A percentile compares a stretch with the other conserved stretches of the same genome.
Conservation (phyloP, 2,113 vertebrate species). For the Arothron firmamentum region DNA sequence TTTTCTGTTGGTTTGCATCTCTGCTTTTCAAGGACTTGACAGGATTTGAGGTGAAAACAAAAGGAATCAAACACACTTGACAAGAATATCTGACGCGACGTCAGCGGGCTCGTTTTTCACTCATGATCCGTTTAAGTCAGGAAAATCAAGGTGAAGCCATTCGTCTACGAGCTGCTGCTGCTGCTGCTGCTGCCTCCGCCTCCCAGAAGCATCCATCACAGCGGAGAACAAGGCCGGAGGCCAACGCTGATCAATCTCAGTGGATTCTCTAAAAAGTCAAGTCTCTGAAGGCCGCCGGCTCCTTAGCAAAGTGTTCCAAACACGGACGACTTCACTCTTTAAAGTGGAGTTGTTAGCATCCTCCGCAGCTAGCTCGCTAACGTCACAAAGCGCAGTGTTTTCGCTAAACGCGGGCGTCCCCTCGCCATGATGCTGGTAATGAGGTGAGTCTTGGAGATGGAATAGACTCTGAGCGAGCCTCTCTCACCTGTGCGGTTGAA, state of each 20-base stretch:
- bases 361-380: too few relatives aligned
- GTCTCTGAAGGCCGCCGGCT: slow-evolving; percentile 2
- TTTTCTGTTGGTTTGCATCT: too few relatives aligned
- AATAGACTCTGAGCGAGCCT: background rate
- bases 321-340: too few relatives aligned
- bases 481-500: slow-evolving; percentile 86
- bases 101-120: slow-evolving; percentile 22
- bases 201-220: slow-evolving; percentile 42
- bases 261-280: background rate
- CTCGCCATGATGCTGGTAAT: too few relatives aligned
- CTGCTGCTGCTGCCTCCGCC: background rate
- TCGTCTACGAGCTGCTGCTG: slow-evolving; percentile 15
- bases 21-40: slow-evolving; percentile 11
- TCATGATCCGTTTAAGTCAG: slow-evolving; percentile 43
- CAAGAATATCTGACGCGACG: slow-evolving; percentile 2
- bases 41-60: slow-evolving; percentile 13
- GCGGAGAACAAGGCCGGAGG: slow-evolving; percentile 27
- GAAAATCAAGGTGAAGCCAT: slow-evolving; percentile 52
- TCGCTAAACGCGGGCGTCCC: too few relatives aligned
- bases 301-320: too few relatives aligned
- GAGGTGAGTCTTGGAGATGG: too few relatives aligned
- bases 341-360: too few relatives aligned
- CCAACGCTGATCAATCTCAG: slow-evolving; percentile 14
- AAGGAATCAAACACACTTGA: background rate
- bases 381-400: too few relatives aligned